A percentile compares a stretch with the other conserved stretches of the same genome.
Conservation (phyloP, 2,113 vertebrate genomes). For the Forbesichthys agassizii region DNA sequence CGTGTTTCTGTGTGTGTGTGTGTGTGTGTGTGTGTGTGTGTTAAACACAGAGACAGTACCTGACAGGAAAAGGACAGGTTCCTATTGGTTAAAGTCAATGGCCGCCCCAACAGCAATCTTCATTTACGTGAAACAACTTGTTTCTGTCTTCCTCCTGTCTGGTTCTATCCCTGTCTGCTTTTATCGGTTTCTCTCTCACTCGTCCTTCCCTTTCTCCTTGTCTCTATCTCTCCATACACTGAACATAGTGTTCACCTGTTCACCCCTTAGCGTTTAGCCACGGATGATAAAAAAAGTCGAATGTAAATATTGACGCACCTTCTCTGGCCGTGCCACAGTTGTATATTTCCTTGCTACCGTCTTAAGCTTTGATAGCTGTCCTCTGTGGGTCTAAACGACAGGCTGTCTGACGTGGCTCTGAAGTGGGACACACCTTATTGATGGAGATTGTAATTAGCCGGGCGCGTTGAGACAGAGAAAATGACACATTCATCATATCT, state of each 20-base stretch:
- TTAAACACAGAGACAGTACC: not conserved
- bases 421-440: constrained; percentile 65
- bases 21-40: constrained; percentile 4
- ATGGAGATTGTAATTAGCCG: constrained; percentile 73
- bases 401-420: constrained; percentile 51
- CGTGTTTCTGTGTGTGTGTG: constrained; percentile 16
- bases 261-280: constrained; percentile 50
- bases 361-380: constrained; percentile 29
- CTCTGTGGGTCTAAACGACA: constrained; percentile 33
- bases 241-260: constrained; percentile 32
- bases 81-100: constrained; percentile 3
- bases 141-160: constrained; percentile 34
- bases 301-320: constrained; percentile 54
- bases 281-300: constrained; percentile 36
- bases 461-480: constrained; percentile 69
- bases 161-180: not conserved
- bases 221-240: constrained; percentile 24
- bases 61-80: not conserved
- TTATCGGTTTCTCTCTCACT: not conserved
- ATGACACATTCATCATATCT: constrained; percentile 78
- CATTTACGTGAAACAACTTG: constrained; percentile 39
- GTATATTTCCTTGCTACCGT: constrained; percentile 40
- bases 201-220: constrained; percentile 12
- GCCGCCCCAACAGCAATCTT: constrained; percentile 37
- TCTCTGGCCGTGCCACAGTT: constrained; percentile 46